These are phyloP conservation scores for Eurois occulta DNA, from an alignment of 2,888 invertebrate genomes.

Conservation along the genomic window DNA sequence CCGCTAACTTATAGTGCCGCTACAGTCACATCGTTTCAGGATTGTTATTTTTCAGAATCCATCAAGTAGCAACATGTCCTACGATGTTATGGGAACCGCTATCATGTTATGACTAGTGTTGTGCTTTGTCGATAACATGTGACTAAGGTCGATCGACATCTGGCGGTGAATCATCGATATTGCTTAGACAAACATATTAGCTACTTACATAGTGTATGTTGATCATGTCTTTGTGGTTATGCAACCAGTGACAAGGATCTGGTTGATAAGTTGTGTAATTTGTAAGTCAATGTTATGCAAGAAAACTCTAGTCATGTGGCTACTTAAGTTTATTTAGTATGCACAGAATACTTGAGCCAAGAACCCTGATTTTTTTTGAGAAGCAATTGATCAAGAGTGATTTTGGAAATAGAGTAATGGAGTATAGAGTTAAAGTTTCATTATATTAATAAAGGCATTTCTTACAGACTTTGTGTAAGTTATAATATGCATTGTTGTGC, in stretches of 20 bases:
- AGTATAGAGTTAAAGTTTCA: not conserved
- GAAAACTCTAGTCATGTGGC: not conserved
- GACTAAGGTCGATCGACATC: constrained; percentile 38
- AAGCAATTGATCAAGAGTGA: not conserved
- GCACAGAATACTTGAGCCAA: not conserved
- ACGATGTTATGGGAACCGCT: constrained; percentile 52
- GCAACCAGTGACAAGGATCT: constrained; percentile 20
- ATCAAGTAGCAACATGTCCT: constrained; percentile 2
- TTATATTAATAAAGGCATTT: not conserved
- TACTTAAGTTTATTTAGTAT: not conserved
- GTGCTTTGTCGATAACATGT: constrained; percentile 48
- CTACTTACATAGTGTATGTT: constrained; percentile 23
- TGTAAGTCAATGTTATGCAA: constrained; percentile 13
- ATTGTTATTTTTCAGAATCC: not conserved
- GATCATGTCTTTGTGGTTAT: constrained; percentile 22
- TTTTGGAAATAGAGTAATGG: not conserved
- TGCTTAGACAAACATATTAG: constrained; percentile 3
- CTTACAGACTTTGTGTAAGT: not conserved
- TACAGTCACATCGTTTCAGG: not conserved
- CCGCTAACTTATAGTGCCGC: no score
- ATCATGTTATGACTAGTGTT: constrained; percentile 60
- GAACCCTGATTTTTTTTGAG: not conserved
- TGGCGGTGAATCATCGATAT: constrained; percentile 50
- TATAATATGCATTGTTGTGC: not conserved
- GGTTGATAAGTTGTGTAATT: constrained; percentile 13